Evolutionary conservation across 2,888 invertebrate genomes (phyloP), one percentile per base, ranked within the genome.

Genomic region (Phytoseiulus persimilis): DNA sequence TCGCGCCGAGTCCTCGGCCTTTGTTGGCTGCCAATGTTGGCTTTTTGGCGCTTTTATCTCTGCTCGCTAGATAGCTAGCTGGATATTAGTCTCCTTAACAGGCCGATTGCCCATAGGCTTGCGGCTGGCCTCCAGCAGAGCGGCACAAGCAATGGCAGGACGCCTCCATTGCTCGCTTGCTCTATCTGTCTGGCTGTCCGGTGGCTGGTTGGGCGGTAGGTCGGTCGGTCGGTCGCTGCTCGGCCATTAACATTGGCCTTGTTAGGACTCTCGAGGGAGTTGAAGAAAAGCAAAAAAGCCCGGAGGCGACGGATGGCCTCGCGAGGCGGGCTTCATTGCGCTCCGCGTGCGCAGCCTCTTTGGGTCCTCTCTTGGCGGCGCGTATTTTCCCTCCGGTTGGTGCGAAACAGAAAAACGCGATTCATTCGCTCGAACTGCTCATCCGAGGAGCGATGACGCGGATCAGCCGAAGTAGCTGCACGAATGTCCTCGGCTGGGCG

Each of bases 181-280:
- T 65, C 65, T 14, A 2, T 65, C 14, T 28, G 65, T 65, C 65
- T 65, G 65, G 5, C 5, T 28, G 65, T 65, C 65, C 18, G 65
- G 5, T 14, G 65, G 65, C 65, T 65, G 65, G 23, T 65, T 65
- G 65, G 65, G 5, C 18, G 65, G 65, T 65, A 14, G 65, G 65
- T 65, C 18, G 65, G 65, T 65, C 65, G 65, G 65, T 65, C 65
- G 65, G 65, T 65, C 65, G 65, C 65, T 65, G 18, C 65, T 65
- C 65, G 18, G 65, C 65, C 65, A 87, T 87, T 33, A 87, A 87
- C 87, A 87, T 32, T 32, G 87, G 39, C 87, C 87, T 87, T 45
- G 87, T 87, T 87, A 87, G 87, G 87, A 45, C 87, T 45, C 87
- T 45, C 87, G 23, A 23, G 87, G 33, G 87, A 87, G 87, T 65